These are phyloP conservation scores for Ganaspis brasiliensis DNA, from an alignment of 2,888 invertebrate species.

Conservation along the genomic window DNA sequence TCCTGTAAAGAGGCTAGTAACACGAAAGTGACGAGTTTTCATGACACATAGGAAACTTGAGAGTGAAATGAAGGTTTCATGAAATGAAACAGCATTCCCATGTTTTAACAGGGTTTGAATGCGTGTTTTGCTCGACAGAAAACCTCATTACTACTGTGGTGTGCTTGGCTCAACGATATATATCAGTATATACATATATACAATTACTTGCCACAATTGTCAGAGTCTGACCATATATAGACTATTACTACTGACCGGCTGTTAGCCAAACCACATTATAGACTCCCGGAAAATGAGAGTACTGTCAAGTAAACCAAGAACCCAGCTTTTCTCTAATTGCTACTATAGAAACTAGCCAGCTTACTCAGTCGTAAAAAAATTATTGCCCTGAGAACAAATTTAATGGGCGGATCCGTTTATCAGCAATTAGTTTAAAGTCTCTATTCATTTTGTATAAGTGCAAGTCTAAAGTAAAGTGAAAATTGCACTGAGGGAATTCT, in stretches of 20 bases:
- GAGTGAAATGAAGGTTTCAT: conserved; percentile 32
- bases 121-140: conserved; percentile 16
- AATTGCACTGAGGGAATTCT: too few relatives aligned
- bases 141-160: conserved; percentile 22
- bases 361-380: not conserved
- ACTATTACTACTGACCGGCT: conserved; percentile 12
- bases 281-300: not conserved
- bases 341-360: not conserved
- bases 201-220: not conserved
- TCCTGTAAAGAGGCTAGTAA: conserved; percentile 7
- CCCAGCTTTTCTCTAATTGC: conserved; percentile 10
- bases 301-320: not conserved
- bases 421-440: too few relatives aligned
- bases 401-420: not conserved
- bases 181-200: not conserved
- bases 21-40: conserved; percentile 12
- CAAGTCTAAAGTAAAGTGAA: too few relatives aligned
- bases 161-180: not conserved
- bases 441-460: not conserved
- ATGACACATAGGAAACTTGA: not conserved
- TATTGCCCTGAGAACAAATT: not conserved
- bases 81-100: conserved; percentile 4
- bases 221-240: conserved; percentile 11
- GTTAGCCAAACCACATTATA: conserved; percentile 16
- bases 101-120: not conserved